Evolutionary conservation across 2,113 vertebrate genomes (phyloP), one percentile per base, ranked within the genome.

Genomic region (Pangasianodon hypophthalmus): DNA sequence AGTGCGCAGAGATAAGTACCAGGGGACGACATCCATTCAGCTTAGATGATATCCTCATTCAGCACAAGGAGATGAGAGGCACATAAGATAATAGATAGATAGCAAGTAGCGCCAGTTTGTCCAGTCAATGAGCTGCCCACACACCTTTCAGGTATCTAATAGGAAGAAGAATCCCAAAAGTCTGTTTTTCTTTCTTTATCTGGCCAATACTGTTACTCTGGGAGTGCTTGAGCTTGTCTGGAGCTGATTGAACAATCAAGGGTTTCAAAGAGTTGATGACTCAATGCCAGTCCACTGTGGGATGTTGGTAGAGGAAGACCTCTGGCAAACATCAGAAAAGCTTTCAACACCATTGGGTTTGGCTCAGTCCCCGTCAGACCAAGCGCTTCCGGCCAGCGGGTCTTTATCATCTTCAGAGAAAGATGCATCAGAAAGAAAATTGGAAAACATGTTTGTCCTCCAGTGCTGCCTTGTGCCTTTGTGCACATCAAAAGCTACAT

Each of bases 261-360:
- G 26, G 89, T 90, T 90, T 88, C 90, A 92, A 90, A 86, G 89
- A 91, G 84, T 85, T 91, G 81, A 83, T 83, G 81, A 83, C 92
- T 92, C 93, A 91, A 75, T 91, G 92, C 91, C 88, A 90, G 88
- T 90, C 32, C 48, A n/a, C 86, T 92, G 90, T 69, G 88, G 90
- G 89, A 93, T 94, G 93, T 86, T 77, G 21, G 56, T 87, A 87
- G 77, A 92, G 32, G 60, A 41, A 79, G 91, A 90, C 26, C 71
- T 94, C 90, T 95, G 95, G 88, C 87, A 89, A 92, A 71, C 77
- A 90, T 95, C 94, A 95, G 93, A 88, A 91, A 41, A 86, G 67
- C 56, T 95, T 94, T 96, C 95, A 94, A 90, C 95, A 91, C 94
- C 88, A 44, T 9, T 14, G 73, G 89, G 90, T 58, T 90, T 84